A percentile compares a stretch with the other conserved stretches of the same genome.
phyloP scores from a whole-genome alignment of 1,140 invertebrate genomes.

The Zaprionus tsacasi region DNA sequence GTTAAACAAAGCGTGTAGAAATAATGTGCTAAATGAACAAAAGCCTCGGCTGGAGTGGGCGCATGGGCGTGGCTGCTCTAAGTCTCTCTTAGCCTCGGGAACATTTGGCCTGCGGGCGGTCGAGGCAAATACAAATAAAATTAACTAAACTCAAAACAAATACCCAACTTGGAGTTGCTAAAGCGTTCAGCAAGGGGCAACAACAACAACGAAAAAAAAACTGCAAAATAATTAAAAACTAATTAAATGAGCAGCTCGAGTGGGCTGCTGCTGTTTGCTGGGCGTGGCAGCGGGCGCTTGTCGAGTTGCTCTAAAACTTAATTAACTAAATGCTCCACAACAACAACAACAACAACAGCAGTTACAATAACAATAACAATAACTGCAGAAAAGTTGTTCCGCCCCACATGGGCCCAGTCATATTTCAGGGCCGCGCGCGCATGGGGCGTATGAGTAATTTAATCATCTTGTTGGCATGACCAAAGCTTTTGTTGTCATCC shows the following conservation, averaged over 20 bases:
- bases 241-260: conserved; percentile 59
- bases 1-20: conserved; percentile 74
- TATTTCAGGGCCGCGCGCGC: conserved; percentile 12
- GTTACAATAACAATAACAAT: conserved; percentile 58
- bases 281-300: conserved; percentile 23
- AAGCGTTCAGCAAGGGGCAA: conserved; percentile 18
- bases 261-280: conserved; percentile 17
- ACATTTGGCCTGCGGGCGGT: conserved; percentile 17
- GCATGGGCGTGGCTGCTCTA: not conserved
- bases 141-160: conserved; percentile 76
- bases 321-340: conserved; percentile 72
- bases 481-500: conserved; percentile 73
- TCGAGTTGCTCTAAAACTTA: conserved; percentile 73
- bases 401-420: conserved; percentile 1
- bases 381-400: conserved; percentile 51
- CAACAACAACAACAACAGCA: conserved; percentile 28
- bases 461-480: conserved; percentile 71
- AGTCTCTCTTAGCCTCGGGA: not conserved
- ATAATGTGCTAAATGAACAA: conserved; percentile 74
- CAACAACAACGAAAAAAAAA: conserved; percentile 44
- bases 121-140: conserved; percentile 77
- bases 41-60: conserved; percentile 14
- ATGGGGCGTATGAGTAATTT: conserved; percentile 78
- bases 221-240: conserved; percentile 78
- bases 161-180: conserved; percentile 47